Base-by-base conservation (phyloP, 2,113 vertebrate species). In the Chrysochloris asiatica region DNA sequence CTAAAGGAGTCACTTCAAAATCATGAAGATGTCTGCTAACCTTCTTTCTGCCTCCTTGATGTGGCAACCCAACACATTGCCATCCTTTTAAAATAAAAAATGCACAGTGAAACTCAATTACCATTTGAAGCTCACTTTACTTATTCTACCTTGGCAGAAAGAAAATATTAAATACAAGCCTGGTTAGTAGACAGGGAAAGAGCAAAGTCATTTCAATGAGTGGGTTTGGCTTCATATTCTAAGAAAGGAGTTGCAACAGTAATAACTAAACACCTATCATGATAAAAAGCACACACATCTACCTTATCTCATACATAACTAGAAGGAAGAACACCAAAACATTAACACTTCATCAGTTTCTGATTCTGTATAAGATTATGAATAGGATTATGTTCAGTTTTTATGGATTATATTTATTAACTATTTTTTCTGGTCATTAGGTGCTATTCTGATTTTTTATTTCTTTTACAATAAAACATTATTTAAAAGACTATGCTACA, bases 1-100 rank as follows among this genome's bases (percentile, higher is more conserved):
- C 86, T n/a, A 6, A 54, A 87, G 69, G 79, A 91, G 36, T 30
- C 72, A 54, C 65, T 93, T 83, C 56, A 56, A 84, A 90, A 90
- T 75, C 85, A 91, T 8, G 26, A 36, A 75, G 41, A 76, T 59
- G 24, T 36, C 75, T 50, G 75, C 28, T 89, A 89, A 75, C 52
- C 83, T 79, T 72, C 45, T 36, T 76, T 72, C 52, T 59, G 52
- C 26, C 24, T 77, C 72, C 75, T 77, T 67, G 52, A 3, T 26
- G 47, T 24, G 61, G 72, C 33, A 56, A 65, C 59, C 30, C 26
- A 45, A 75, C 54, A 88, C 47, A 16, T 19, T 22, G 10, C 16
- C 52, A 84, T 88, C 86, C 30, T 67, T 88, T 26, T 73, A 28
- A 63, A 84, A 81, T 81, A 75, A 78, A 84, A 50, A 63, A 75